Percentiles rank a stretch among this genome's conserved stretches.
Evolutionary conservation across 2,113 vertebrate species (phyloP).

Genomic region (Neolamprologus kungweensis): DNA sequence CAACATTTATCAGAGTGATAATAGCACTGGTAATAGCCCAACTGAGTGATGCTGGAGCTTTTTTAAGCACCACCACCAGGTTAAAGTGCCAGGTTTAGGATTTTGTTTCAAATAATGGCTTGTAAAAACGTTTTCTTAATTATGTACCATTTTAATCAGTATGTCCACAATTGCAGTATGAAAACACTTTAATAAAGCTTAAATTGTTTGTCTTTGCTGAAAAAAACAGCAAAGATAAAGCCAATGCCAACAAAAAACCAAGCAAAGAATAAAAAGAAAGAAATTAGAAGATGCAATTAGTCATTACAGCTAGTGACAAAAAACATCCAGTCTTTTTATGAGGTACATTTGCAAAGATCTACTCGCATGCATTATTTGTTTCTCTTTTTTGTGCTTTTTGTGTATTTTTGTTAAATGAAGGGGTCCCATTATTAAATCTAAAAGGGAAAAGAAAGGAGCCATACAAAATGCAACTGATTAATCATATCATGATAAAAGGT

Average conservation of each 20-base stretch:
- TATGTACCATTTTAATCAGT: not conserved
- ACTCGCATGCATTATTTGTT: not conserved
- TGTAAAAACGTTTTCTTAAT: rapidly evolving
- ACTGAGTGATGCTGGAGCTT: not conserved
- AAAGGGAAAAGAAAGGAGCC: not conserved
- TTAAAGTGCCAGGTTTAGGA: not conserved
- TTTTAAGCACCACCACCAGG: not conserved
- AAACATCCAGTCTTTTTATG: not conserved
- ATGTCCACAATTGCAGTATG: not conserved
- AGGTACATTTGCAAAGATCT: not conserved
- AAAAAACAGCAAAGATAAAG: not conserved
- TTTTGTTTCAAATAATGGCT: not conserved
- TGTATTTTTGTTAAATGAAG: not conserved
- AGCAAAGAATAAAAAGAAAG: not conserved
- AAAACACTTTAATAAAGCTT: not conserved
- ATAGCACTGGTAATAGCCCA: not conserved
- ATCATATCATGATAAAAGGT: not conserved
- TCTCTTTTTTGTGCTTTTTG: not conserved
- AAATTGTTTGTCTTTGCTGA: not conserved
- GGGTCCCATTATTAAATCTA: not conserved
- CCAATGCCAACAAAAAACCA: not conserved
- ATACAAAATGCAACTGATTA: not conserved
- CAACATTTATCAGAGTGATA: not conserved
- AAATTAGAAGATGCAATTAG: not conserved
- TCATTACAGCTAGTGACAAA: not conserved